Base-by-base conservation (phyloP, 2,113 vertebrate species). In the Pangasianodon hypophthalmus region DNA sequence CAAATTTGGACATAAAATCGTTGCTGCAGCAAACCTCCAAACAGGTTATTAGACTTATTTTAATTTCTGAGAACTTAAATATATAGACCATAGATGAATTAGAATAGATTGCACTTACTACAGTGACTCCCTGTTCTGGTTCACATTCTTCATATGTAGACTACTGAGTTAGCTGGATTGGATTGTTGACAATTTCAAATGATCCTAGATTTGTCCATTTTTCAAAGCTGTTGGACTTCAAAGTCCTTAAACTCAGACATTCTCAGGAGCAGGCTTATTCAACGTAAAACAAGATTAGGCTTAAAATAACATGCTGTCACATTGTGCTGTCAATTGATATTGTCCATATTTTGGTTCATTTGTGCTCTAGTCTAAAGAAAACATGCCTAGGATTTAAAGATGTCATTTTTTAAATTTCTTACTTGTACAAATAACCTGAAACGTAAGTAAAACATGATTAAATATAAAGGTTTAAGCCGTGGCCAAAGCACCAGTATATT, bases 1-100 rank as follows among this genome's bases (percentile, higher is more conserved):
- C 60, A 90, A 87, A 60, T 64, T 85, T 91, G 46, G 88, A 94
- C 50, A 84, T 94, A 44, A 94, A 92, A 85, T 60, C 44, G 5
- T 80, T 92, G 85, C 90, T 93, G 26, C 88, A 79, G 71, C 56
- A 54, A 58, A 67, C 13, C 14, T 24, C 58, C 37, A 77, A 88
- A 80, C 69, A 91, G 92, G 92, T 87, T 92, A 86, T n/a, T 75
- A 87, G 6, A 24, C 58, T 26, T 44, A 58, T 41, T 8, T 90
- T 13, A 50, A n/a, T 64, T 82, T 10, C 44, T 69, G 5, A 11
- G 10, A 77, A 26, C 32, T 69, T 62, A 14, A 21, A 52, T n/a
- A 41, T 24, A 56, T 18, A 32, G 29, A 48, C 14, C 5, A 10
- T 10, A 19, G 3, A 19, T 82, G 75, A 11, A 7, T 50, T 79